Percentiles rank a stretch among this genome's conserved stretches.
These are phyloP conservation scores for Drosophila tropicalis DNA, from an alignment of 1,140 invertebrate species.

Conservation along the genomic window DNA sequence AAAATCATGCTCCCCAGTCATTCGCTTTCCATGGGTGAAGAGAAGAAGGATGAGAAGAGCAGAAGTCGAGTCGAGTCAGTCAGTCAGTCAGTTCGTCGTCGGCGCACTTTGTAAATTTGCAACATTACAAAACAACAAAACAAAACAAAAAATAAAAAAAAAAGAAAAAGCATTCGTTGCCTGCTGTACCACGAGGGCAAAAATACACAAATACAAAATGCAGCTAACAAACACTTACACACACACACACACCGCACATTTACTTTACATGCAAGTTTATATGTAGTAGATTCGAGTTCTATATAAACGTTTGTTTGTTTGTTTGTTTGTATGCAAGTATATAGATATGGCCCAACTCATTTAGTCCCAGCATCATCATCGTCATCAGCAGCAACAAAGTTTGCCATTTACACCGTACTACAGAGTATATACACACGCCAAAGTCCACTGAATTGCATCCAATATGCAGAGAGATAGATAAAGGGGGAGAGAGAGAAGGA, in stretches of 20 bases:
- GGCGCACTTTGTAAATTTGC: conserved; percentile 20
- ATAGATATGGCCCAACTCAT: conserved; percentile 63
- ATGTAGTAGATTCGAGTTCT: conserved; percentile 17
- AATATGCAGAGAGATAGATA: neutral
- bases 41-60: neutral
- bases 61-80: neutral
- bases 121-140: conserved; percentile 32
- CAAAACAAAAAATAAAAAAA: neutral
- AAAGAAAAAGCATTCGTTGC: conserved; percentile 22
- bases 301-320: conserved; percentile 28
- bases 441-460: conserved; percentile 37
- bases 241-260: conserved; percentile 4
- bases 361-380: conserved; percentile 44
- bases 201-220: conserved; percentile 39
- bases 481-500: neutral
- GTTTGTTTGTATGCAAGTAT: conserved; percentile 16
- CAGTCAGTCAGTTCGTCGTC: conserved; percentile 10
- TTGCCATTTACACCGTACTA: conserved; percentile 51
- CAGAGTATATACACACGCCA: conserved; percentile 5
- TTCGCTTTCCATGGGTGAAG: neutral
- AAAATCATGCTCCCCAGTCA: conserved; percentile 11
- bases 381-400: conserved; percentile 41
- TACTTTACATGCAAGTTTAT: conserved; percentile 1
- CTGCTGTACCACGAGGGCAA: conserved; percentile 19
- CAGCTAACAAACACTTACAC: conserved; percentile 23